Evolutionary conservation across 2,797 vertebrate species (phyloP).

Genomic region (Halcyon chelicuti): DNA sequence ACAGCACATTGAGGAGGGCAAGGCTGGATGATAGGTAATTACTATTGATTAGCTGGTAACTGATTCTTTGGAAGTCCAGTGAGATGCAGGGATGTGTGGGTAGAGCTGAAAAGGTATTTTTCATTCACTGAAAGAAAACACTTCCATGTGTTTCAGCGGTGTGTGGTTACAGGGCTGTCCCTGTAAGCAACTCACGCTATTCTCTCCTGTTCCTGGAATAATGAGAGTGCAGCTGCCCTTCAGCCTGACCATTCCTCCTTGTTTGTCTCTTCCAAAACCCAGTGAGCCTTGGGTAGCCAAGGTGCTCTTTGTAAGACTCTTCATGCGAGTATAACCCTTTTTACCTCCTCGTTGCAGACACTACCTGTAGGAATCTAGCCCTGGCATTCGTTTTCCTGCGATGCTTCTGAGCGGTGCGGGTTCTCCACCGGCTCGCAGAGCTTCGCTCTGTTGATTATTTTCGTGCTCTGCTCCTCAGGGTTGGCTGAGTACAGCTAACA

Average conservation of each 20-base stretch:
- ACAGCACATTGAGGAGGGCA: neutral
- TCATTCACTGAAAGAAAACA: neutral
- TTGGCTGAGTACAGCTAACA: neutral
- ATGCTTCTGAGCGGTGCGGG: neutral
- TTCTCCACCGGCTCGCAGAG: neutral
- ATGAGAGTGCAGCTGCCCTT: neutral
- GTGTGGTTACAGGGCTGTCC: neutral
- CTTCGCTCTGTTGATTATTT: neutral
- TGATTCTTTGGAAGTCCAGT: neutral
- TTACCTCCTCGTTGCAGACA: neutral
- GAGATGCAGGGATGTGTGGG: neutral
- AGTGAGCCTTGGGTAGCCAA: neutral
- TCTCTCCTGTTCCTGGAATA: neutral
- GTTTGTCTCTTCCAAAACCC: neutral
- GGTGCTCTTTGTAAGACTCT: neutral
- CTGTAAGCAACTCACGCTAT: neutral
- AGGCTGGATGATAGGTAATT: neutral
- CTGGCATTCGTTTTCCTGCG: neutral
- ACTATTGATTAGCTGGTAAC: conserved; percentile 5
- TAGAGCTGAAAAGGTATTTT: neutral
- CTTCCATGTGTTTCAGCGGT: neutral
- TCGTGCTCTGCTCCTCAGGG: neutral
- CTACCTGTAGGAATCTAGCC: neutral
- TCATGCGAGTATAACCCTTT: neutral
- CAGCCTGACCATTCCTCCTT: neutral